Evolutionary conservation across 1,140 invertebrate species (phyloP).

Genomic region (Sycophila sp.): DNA sequence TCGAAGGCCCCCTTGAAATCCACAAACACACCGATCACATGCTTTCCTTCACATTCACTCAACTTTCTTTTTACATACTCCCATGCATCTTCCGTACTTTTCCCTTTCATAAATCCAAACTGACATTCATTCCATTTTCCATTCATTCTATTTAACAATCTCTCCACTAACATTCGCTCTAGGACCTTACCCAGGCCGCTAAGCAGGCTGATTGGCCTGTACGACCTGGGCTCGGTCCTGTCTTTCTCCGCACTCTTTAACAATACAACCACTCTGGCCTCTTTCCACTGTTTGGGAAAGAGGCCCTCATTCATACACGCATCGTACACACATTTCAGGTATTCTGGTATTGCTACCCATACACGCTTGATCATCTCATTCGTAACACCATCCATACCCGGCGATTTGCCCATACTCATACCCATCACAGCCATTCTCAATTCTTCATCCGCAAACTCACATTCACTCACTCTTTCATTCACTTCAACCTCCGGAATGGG

Average conservation of each 20-base stretch:
- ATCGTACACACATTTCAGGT: slow-evolving; percentile 6
- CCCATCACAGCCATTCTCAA: not conserved
- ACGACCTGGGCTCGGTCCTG: slow-evolving; percentile 39
- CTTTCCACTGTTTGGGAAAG: slow-evolving; percentile 52
- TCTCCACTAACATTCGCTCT: not conserved
- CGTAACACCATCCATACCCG: not conserved
- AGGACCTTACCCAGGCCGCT: slow-evolving; percentile 2
- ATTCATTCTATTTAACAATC: not conserved
- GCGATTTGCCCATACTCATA: not conserved
- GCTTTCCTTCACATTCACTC: too few species aligned
- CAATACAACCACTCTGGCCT: slow-evolving; percentile 44
- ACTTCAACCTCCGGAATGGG: not conserved
- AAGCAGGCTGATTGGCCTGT: slow-evolving; percentile 48
- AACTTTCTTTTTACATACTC: too few species aligned
- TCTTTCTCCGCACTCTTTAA: slow-evolving; percentile 41
- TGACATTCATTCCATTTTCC: slow-evolving; percentile 1
- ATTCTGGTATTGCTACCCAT: not conserved
- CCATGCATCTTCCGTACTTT: too few species aligned
- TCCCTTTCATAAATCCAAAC: slow-evolving; percentile 24
- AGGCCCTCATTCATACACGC: slow-evolving; percentile 15
- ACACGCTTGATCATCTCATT: not conserved
- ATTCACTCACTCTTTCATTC: not conserved
- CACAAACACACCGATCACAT: too few species aligned
- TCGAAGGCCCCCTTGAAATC: too few species aligned
- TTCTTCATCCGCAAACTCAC: not conserved